Percentiles rank a stretch among this genome's conserved stretches.
Evolutionary conservation across 2,888 invertebrate species (phyloP).

Genomic region (Aricia artaxerxes): DNA sequence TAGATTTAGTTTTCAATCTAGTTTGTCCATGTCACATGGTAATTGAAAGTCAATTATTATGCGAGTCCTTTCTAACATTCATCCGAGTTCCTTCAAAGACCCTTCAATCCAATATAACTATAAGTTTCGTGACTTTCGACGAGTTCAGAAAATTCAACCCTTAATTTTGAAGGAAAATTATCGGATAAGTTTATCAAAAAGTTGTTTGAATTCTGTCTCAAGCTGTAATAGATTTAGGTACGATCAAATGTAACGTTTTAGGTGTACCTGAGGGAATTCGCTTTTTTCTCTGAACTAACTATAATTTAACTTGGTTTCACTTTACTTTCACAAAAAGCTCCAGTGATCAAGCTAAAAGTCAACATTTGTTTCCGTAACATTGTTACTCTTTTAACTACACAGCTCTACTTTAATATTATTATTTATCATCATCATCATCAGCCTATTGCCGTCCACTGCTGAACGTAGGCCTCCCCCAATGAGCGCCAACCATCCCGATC

Average conservation of each 20-base stretch:
- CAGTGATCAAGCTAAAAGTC: constrained; percentile 3
- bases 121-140: constrained; percentile 18
- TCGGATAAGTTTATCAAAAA: constrained; percentile 20
- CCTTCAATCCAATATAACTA: constrained; percentile 12
- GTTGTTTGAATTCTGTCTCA: constrained; percentile 13
- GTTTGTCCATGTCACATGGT: background rate
- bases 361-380: background rate
- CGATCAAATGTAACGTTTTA: constrained; percentile 42
- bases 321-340: background rate
- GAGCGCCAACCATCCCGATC: no score
- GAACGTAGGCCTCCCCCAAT: no score
- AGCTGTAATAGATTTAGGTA: constrained; percentile 40
- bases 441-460: no score
- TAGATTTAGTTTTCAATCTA: background rate
- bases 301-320: constrained; percentile 3
- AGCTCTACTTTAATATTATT: background rate
- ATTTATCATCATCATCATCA: no score
- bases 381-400: background rate
- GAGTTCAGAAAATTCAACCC: constrained; percentile 6
- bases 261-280: constrained; percentile 17
- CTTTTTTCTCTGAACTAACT: background rate
- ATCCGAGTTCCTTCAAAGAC: constrained; percentile 4
- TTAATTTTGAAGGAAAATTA: constrained; percentile 25
- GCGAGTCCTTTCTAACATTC: background rate
- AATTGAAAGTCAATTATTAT: background rate